Base-by-base conservation (phyloP, 2,888 invertebrate species). In the Amblyteles armatorius region DNA sequence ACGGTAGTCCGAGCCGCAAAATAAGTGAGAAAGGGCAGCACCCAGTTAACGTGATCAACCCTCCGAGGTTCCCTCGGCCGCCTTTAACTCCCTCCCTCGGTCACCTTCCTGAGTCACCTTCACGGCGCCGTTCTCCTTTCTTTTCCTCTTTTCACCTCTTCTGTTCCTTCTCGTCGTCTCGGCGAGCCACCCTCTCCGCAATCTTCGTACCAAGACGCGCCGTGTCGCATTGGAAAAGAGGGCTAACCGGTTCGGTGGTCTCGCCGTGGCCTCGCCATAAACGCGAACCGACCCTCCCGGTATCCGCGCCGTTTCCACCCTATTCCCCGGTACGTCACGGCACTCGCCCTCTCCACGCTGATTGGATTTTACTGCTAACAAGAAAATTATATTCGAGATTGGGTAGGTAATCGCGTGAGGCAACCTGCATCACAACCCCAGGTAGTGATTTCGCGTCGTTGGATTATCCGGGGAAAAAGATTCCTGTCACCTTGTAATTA, bases 331-430 rank as follows among this genome's bases (percentile, higher is more conserved):
- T 22, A 69, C 63, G 48, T 22, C 48, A 29, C 60, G 22, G 72
- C 60, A 60, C 69, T 50, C 68, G 72, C 78, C 78, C 71, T 77
- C 82, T 79, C 90, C 87, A 88, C 88, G 88, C 89, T 92, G 92
- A 93, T 93, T 92, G 91, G 90, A 92, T 93, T 93, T 92, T 89
- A 92, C 87, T 92, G 92, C 91, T 93, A 93, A 93, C 92, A 92
- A 91, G 93, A 92, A 93, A 93, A 93, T 93, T 93, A 93, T 93
- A 92, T 93, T 93, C 91, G 90, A 93, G 90, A 93, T 93, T 92
- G 93, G 92, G 89, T 91, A 90, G 92, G 91, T 93, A 91, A 92
- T 92, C 90, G 89, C 88, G 90, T 89, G 88, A 86, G 87, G 86
- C 80, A 87, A 87, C 83, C 76, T 71, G 9, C 79, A 72, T 36